phyloP scores from a whole-genome alignment of 2,888 invertebrate species.

The Hirtodrosophila cameraria region DNA sequence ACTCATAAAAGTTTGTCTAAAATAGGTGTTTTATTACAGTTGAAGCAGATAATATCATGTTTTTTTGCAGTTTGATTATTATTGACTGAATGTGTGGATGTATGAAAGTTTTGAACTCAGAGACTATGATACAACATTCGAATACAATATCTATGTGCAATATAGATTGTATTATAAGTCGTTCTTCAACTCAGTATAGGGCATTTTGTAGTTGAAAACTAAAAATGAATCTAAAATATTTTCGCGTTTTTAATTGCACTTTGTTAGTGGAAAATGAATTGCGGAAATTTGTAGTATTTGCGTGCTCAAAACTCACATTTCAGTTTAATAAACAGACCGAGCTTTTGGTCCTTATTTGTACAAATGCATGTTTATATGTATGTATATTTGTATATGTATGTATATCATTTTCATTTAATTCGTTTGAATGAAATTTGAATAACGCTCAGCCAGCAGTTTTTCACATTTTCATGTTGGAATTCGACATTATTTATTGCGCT shows the following conservation, averaged over 20 bases:
- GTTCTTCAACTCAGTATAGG: background rate
- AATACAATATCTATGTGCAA: too few species aligned
- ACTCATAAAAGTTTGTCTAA: too few species aligned
- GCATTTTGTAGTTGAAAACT: background rate
- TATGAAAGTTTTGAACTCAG: too few species aligned
- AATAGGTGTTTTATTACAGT: too few species aligned
- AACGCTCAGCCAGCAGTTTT: background rate
- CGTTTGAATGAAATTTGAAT: conserved; percentile 31
- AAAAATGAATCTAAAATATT: background rate
- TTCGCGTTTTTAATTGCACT: background rate
- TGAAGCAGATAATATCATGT: too few species aligned
- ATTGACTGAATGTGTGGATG: too few species aligned
- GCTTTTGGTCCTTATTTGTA: background rate
- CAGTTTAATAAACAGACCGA: conserved; percentile 7
- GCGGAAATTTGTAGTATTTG: conserved; percentile 39
- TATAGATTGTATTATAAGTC: too few species aligned
- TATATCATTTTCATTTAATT: conserved; percentile 1
- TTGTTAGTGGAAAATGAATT: conserved; percentile 30
- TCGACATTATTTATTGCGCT: conserved; percentile 23
- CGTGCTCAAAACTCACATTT: conserved; percentile 34
- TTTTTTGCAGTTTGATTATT: too few species aligned
- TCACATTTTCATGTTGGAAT: conserved; percentile 22
- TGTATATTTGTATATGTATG: background rate
- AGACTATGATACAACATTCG: too few species aligned
- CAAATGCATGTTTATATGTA: background rate